Evolutionary conservation across 1,140 invertebrate species (phyloP), one percentile per base, ranked within the genome.

Genomic region (Cotesia typhae): DNA sequence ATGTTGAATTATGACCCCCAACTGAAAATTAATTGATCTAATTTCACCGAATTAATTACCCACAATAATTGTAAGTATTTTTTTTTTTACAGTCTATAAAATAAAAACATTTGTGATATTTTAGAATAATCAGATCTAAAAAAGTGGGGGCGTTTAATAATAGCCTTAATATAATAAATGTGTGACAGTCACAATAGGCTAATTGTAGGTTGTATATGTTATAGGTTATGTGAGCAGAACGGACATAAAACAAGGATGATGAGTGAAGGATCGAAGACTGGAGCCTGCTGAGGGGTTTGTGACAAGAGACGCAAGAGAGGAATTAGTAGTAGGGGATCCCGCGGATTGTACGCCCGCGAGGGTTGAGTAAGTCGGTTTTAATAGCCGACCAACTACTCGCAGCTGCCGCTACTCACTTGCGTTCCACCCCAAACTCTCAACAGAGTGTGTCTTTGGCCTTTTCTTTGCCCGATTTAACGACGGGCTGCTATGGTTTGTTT

Each of bases 351-450:
- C 47, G 12, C 20, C 7, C 59, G 61, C 59, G 67, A 68, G 60
- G 75, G 70, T 41, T 71, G 72, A 36, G 51, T 77, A 77, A 77
- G 74, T 72, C 74, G 72, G 60, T 75, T 75, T 77, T 77, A 75
- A 77, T 77, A 77, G 72, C 74, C 71, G 71, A 68, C 70, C 71
- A 74, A 67, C 60, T 70, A 20, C 67, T 70, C 73, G 66, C 75
- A 77, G 73, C 73, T 77, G 75, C 71, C 38, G 73, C 55, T 47
- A 47, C 41, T 63, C 64, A 14, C 52, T 71, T 51, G 68, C 68
- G 17, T 63, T 70, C 41, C 68, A 35, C 36, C 69, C 71, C 72
- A 57, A 69, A n/a, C 47, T 51, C 7, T 63, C 41, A 52, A 63
- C 28, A 28, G 20, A 55, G 9, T 66, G 47, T 67, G 53, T 72